Base-by-base conservation (phyloP, 2,888 invertebrate genomes). In the Caenorhabditis doughertyi region DNA sequence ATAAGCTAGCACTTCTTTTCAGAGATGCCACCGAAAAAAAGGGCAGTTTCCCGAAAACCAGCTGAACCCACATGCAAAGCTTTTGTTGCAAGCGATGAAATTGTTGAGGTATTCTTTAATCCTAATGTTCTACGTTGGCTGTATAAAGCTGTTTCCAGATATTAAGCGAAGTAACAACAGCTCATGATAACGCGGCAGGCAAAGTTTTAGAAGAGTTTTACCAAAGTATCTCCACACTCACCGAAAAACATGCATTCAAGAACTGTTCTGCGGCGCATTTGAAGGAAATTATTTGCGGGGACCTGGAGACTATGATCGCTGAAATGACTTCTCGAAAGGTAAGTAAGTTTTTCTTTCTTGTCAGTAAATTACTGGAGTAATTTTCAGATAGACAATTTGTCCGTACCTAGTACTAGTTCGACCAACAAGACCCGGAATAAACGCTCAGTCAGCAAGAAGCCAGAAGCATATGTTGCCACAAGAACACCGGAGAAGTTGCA, bases 1-100 rank as follows among this genome's bases (percentile, higher is more conserved):
- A n/a, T n/a, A n/a, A n/a, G n/a, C n/a, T n/a, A n/a, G 9, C 5
- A 44, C 3, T 44, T 44, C 16, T 18, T 64, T 64, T 11, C 55
- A 56, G 74, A 13, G 11, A 76, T 76, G 76, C 76, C 76, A 29
- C 76, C 76, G 21, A 76, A 76, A 23, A 76, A 51, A 23, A 21
- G 51, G 29, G 27, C 16, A 21, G 35, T 49, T 1, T 21, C 73
- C 0, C 76, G 76, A 25, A 76, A 67, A 21, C 25, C 49, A 18
- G 49, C 29, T 1, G 55, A 47, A 0, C 58, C 49, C n/a, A 58
- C 58, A 25, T 23, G 16, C 5, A 64, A 60, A 29, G 23, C 39
- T 0, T 51, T 76, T 13, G 13, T 49, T n/a, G 23, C 9, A 4
- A 39, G 35, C 4, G 51, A 67, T 1, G 11, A 9, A 23, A 25